phyloP scores from a whole-genome alignment of 1,140 invertebrate species.

The Scaptomyza hsui region DNA sequence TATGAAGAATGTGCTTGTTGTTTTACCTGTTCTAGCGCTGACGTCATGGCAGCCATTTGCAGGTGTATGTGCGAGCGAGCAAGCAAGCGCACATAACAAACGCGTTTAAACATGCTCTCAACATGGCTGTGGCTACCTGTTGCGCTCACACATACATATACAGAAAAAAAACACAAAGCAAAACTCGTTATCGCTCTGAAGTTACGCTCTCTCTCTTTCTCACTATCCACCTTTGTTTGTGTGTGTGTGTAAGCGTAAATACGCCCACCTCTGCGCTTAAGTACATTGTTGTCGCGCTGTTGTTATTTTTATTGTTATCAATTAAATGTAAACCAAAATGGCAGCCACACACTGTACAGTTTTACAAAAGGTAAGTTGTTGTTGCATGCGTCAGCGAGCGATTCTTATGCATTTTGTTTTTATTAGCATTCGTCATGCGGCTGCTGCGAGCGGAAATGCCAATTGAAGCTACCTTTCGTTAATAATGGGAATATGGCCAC shows the following conservation, averaged over 20 bases:
- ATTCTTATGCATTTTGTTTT: conserved; percentile 67
- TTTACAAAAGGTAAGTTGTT: conserved; percentile 65
- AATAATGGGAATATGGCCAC: conserved; percentile 56
- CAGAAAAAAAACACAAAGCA: too few species aligned
- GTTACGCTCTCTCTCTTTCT: conserved; percentile 35
- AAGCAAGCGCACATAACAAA: conserved; percentile 20
- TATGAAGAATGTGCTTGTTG: conserved; percentile 30
- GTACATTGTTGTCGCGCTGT: conserved; percentile 60
- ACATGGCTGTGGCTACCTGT: conserved; percentile 62
- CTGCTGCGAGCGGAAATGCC: conserved; percentile 63
- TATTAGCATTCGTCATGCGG: conserved; percentile 46
- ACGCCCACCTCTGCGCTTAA: conserved; percentile 66
- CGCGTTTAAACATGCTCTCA: conserved; percentile 48
- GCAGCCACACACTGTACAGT: conserved; percentile 58
- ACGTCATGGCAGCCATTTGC: conserved; percentile 57
- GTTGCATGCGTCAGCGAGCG: conserved; percentile 58
- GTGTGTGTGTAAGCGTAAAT: conserved; percentile 11
- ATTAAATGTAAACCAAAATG: conserved; percentile 77
- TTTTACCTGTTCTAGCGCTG: conserved; percentile 57
- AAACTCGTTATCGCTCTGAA: conserved; percentile 66
- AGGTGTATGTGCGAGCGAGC: conserved; percentile 28
- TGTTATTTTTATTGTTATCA: conserved; percentile 68
- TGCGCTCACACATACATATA: conserved; percentile 49
- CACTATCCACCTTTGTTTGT: conserved; percentile 21
- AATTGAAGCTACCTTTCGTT: conserved; percentile 77